Base-by-base conservation (phyloP, 2,797 vertebrate species). In the Phrynocephalus forsythii region DNA sequence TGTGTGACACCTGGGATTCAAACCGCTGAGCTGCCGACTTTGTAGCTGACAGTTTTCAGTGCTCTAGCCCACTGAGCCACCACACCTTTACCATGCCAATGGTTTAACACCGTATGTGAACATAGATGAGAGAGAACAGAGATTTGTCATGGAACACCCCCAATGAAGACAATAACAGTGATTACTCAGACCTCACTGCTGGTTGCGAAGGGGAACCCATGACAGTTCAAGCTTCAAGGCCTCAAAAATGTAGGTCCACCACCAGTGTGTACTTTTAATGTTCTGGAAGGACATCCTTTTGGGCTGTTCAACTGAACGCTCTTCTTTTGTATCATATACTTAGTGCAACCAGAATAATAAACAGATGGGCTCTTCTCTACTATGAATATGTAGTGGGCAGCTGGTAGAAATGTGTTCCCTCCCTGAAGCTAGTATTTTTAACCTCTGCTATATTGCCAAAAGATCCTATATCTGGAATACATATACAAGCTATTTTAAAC, bases 371-470 rank as follows among this genome's bases (percentile, higher is more conserved):
- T 18, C 86, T 15, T 88, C 88, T 48, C 22, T 76, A 76, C 71
- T 78, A 90, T 63, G 84, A 93, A 87, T 86, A 91, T 48, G 69
- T 76, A 92, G 76, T 44, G 78, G n/a, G 83, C 91, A 87, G 79
- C 22, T 71, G 77, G 13, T 16, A 87, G 56, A 79, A 91, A 82
- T 87, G 82, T 10, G 13, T 18, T 81, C 92, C 94, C 88, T 18
- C 88, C 26, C 26, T n/a, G 71, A 90, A 90, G 20, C 18, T 79
- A 13, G 63, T 78, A 33, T 87, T 91, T 88, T 87, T 78, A 91
- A 88, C 83, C 71, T 72, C 86, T 20, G 87, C 22, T 78, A 48
- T 81, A 15, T 9, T 91, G 85, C 82, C 88, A 88, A 72, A 81
- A 69, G 33, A 89, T 80, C 38, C n/a, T 89, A 60, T 90, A 92